Evolutionary conservation across 2,113 vertebrate species (phyloP).

Genomic region (Carassius carassius): DNA sequence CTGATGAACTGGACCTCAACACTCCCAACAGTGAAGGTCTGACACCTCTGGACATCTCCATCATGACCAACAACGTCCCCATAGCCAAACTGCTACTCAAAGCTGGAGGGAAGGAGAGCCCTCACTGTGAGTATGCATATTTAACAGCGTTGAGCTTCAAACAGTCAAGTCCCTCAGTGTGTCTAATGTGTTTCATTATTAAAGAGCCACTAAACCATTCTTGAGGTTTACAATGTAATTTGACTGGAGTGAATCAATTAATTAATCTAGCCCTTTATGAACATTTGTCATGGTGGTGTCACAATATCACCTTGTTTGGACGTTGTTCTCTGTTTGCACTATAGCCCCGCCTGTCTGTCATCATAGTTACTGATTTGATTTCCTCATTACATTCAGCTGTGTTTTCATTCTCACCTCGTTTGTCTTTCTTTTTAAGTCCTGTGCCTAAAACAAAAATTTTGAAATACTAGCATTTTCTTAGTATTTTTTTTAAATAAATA

Average conservation of each 20-base stretch:
- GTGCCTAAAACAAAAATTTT: too few relatives aligned
- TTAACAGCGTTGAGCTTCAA: background rate
- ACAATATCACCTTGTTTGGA: too few relatives aligned
- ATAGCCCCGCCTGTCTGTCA: too few relatives aligned
- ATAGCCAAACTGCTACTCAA: constrained; percentile 89
- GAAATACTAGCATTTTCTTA: too few relatives aligned
- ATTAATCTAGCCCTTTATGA: background rate
- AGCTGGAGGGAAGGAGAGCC: constrained; percentile 89
- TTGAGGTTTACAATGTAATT: background rate
- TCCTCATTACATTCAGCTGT: too few relatives aligned
- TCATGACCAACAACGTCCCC: constrained; percentile 93
- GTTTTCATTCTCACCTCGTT: too few relatives aligned
- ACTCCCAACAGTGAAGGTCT: constrained; percentile 91
- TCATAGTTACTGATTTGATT: too few relatives aligned
- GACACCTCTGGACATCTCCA: constrained; percentile 89
- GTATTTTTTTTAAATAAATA: too few relatives aligned
- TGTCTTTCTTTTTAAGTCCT: too few relatives aligned
- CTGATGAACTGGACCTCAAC: constrained; percentile 94
- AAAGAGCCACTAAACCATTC: background rate
- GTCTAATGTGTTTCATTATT: background rate
- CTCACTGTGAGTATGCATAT: constrained; percentile 86
- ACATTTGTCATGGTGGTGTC: background rate
- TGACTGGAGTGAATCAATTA: background rate
- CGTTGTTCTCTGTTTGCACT: too few relatives aligned
- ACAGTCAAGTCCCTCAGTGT: background rate